Conservation (phyloP, 1,140 invertebrate genomes). For the Lepidostoma basale region DNA sequence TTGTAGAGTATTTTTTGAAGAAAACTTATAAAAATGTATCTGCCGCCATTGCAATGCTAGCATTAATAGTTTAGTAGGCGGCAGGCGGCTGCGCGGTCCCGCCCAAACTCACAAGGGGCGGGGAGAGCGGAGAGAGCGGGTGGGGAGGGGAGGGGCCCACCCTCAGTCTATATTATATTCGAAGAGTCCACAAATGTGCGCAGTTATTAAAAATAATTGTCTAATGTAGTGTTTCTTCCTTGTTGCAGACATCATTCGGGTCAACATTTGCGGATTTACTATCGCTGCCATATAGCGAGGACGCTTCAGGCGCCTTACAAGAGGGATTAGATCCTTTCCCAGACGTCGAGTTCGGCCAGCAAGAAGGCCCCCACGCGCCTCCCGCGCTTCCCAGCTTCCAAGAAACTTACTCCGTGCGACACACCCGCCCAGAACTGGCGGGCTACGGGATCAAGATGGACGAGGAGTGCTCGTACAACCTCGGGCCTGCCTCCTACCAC, state of each 20-base stretch:
- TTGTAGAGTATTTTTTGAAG: too few species aligned
- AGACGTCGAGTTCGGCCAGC: slow-evolving; percentile 60
- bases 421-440: slow-evolving; percentile 64
- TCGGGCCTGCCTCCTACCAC: slow-evolving; percentile 57
- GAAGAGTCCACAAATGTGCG: too few species aligned
- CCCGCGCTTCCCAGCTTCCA: slow-evolving; percentile 83
- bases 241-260: slow-evolving; percentile 62
- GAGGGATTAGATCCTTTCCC: slow-evolving; percentile 61
- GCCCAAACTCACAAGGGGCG: slow-evolving; percentile 40
- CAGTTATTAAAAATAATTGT: too few species aligned
- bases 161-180: too few species aligned
- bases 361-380: slow-evolving; percentile 52
- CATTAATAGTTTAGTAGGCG: slow-evolving; percentile 22
- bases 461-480: slow-evolving; percentile 75
- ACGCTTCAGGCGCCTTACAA: slow-evolving; percentile 59
- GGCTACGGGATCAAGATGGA: slow-evolving; percentile 75
- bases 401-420: slow-evolving; percentile 81
- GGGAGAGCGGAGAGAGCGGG: neutral
- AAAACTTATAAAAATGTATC: neutral
- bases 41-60: neutral
- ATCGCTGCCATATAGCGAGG: slow-evolving; percentile 60
- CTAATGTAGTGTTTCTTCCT: slow-evolving; percentile 18
- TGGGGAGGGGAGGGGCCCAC: neutral
- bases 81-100: slow-evolving; percentile 49
- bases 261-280: slow-evolving; percentile 62